These are phyloP conservation scores for Eretmochelys imbricata DNA, from an alignment of 2,113 vertebrate genomes.

Conservation along the genomic window DNA sequence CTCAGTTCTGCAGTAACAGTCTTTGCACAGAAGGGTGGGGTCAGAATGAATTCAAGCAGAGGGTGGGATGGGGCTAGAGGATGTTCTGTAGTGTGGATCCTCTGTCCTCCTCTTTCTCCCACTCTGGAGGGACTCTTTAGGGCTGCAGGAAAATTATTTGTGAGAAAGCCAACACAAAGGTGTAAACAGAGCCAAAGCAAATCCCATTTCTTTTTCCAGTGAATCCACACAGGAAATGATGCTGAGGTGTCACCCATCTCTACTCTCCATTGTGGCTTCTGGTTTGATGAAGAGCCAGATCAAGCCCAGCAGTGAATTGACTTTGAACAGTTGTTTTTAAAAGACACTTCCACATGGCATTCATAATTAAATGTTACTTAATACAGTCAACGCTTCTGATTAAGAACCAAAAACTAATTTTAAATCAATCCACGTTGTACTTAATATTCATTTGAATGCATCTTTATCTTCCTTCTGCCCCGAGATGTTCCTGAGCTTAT, in stretches of 20 bases:
- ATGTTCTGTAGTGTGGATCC: background rate
- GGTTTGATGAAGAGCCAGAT: background rate
- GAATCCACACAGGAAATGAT: background rate
- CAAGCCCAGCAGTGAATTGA: background rate
- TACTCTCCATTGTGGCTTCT: background rate
- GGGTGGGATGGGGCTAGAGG: background rate
- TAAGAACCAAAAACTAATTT: background rate
- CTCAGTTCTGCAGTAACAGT: background rate
- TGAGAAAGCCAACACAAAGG: background rate
- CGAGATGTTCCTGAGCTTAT: background rate
- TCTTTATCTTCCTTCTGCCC: background rate
- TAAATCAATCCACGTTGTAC: background rate
- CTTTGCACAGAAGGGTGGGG: background rate
- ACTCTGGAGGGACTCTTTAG: background rate
- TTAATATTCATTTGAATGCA: background rate
- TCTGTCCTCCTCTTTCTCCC: background rate
- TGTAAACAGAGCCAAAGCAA: background rate
- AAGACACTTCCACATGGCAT: background rate
- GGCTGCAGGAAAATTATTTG: background rate
- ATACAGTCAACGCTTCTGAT: background rate
- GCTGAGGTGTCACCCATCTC: background rate
- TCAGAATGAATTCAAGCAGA: background rate
- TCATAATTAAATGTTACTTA: conserved; percentile 10
- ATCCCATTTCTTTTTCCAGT: background rate
- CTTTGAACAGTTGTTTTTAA: conserved; percentile 16